These are phyloP conservation scores for Myocastor coypus DNA, from an alignment of 2,113 vertebrate species.

Conservation along the genomic window DNA sequence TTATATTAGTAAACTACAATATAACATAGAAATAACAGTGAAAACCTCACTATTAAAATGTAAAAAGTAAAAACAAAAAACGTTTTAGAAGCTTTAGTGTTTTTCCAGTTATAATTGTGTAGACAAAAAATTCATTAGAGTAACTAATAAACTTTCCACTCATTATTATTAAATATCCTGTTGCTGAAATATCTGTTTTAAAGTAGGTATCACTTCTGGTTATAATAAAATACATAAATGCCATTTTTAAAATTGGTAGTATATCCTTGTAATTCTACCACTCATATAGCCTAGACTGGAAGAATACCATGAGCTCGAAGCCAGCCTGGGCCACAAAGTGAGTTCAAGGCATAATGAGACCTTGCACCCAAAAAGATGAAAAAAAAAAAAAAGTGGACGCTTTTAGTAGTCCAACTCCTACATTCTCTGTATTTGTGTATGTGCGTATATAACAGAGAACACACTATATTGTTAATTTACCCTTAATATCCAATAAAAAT, in stretches of 20 bases:
- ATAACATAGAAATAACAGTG: slow-evolving; percentile 3
- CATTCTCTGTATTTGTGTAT: background rate
- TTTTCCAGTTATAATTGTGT: background rate
- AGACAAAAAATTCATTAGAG: background rate
- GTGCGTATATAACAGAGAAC: background rate
- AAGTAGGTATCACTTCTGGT: background rate
- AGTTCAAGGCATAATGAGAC: too few species aligned
- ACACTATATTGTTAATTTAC: background rate
- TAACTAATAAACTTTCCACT: background rate
- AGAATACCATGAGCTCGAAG: background rate
- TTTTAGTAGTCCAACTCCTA: background rate
- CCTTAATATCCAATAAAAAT: slow-evolving; percentile 32
- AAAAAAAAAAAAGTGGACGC: background rate
- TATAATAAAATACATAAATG: slow-evolving; percentile 24
- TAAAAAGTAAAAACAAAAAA: slow-evolving; percentile 8
- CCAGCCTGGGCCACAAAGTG: too few species aligned
- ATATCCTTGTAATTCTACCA: background rate
- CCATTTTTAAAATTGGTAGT: background rate
- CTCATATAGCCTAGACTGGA: background rate
- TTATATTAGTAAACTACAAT: slow-evolving; percentile 5
- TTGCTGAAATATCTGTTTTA: background rate
- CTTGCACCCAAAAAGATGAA: background rate
- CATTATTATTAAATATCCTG: background rate
- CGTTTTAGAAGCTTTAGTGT: background rate
- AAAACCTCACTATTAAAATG: slow-evolving; percentile 11